A percentile compares a stretch with the other conserved stretches of the same genome.
These are phyloP conservation scores for Hyperoodon ampullatus DNA, from an alignment of 2,113 vertebrate species.

Conservation along the genomic window DNA sequence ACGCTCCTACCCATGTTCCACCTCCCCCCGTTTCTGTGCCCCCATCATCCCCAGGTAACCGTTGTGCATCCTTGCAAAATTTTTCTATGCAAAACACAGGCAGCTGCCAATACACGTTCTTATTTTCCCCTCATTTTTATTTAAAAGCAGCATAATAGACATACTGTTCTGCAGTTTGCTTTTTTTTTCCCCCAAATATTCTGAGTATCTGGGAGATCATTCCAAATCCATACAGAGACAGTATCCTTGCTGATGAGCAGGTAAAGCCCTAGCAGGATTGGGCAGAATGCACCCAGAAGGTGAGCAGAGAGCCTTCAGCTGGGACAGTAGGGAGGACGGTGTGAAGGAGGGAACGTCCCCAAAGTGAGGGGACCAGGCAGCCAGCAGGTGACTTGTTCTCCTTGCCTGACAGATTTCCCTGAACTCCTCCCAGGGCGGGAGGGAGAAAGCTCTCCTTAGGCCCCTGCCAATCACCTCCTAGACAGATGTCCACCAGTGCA, in stretches of 20 bases:
- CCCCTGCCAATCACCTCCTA: neutral
- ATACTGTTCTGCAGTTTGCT: neutral
- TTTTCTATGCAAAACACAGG: neutral
- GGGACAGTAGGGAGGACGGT: neutral
- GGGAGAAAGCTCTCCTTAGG: neutral
- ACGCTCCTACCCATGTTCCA: neutral
- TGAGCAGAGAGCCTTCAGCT: neutral
- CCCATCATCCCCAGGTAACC: neutral
- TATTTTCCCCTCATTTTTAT: neutral
- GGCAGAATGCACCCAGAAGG: neutral
- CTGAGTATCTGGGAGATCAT: neutral
- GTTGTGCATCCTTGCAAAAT: neutral
- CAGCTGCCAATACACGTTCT: neutral
- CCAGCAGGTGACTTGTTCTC: neutral
- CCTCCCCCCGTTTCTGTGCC: neutral
- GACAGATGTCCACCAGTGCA: neutral
- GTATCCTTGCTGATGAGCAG: neutral
- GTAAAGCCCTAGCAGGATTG: neutral
- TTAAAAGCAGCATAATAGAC: neutral
- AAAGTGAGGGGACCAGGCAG: neutral
- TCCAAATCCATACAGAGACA: neutral
- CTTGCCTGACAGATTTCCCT: neutral
- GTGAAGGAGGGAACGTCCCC: neutral
- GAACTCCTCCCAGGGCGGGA: neutral
- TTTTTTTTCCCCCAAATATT: fast-evolving